Evolutionary conservation across 1,140 invertebrate genomes (phyloP).

Genomic region (Papilio dardanus): DNA sequence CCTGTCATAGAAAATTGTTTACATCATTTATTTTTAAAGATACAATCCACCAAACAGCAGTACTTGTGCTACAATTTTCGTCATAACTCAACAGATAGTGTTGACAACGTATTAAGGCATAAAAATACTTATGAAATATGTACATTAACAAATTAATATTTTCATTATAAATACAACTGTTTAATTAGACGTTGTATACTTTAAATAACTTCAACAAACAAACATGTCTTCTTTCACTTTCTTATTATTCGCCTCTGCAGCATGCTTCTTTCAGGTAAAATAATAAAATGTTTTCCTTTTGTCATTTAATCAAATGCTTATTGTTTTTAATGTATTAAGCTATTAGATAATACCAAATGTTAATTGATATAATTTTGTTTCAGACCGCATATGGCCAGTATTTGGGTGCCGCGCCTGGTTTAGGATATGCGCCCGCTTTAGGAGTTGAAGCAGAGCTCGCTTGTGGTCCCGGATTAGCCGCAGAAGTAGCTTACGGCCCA

Average conservation of each 20-base stretch:
- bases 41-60: no score
- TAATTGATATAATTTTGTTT: neutral
- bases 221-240: neutral
- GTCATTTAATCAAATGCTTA: neutral
- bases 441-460: neutral
- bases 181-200: neutral
- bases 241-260: neutral
- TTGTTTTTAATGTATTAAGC: neutral
- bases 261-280: conserved; percentile 5
- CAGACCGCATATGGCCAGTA: conserved; percentile 6
- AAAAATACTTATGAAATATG: neutral
- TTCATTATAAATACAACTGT: neutral
- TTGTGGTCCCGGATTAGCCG: neutral
- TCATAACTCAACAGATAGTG: neutral
- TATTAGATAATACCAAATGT: no score
- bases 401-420: conserved; percentile 9
- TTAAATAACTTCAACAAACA: neutral
- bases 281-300: neutral
- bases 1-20: neutral
- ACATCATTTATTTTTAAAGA: neutral
- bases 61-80: neutral
- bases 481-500: conserved; percentile 14
- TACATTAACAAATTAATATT: neutral
- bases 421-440: conserved; percentile 8
- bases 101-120: neutral